Percentiles rank a stretch among this genome's conserved stretches.
phyloP scores from a whole-genome alignment of 2,797 vertebrate genomes.

The Lepus oiostolus region DNA sequence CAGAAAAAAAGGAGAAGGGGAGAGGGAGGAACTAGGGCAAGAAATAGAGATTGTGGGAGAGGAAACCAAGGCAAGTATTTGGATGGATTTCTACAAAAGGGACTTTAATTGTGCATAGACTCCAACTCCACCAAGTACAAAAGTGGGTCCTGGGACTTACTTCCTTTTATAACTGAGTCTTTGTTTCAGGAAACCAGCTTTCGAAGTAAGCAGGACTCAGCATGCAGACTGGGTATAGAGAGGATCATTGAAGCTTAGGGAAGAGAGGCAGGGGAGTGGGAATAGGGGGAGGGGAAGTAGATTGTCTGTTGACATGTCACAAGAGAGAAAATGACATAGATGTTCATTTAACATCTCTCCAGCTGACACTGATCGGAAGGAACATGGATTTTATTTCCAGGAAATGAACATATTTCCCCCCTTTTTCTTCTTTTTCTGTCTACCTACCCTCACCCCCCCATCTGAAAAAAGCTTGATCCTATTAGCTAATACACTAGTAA shows the following conservation, averaged over 20 bases:
- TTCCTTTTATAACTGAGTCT: slow-evolving; percentile 60
- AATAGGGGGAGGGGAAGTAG: slow-evolving; percentile 42
- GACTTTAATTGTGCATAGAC: slow-evolving; percentile 58
- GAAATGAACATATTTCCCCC: slow-evolving; percentile 53
- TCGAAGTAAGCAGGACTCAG: slow-evolving; percentile 65
- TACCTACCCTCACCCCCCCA: background rate
- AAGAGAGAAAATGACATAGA: slow-evolving; percentile 78
- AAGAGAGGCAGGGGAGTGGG: background rate
- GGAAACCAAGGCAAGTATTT: slow-evolving; percentile 71
- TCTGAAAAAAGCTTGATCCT: slow-evolving; percentile 68
- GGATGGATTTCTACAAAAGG: slow-evolving; percentile 68
- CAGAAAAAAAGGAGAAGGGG: slow-evolving; percentile 47
- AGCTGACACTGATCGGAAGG: slow-evolving; percentile 58
- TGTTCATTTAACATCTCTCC: slow-evolving; percentile 69
- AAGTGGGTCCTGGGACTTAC: slow-evolving; percentile 36
- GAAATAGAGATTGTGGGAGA: slow-evolving; percentile 74
- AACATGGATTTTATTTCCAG: slow-evolving; percentile 75
- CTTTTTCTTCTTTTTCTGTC: slow-evolving; percentile 11
- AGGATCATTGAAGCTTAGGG: slow-evolving; percentile 46
- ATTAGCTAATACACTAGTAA: slow-evolving; percentile 68
- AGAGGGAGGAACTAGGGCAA: slow-evolving; percentile 70
- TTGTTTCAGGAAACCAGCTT: slow-evolving; percentile 81
- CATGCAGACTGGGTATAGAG: slow-evolving; percentile 44
- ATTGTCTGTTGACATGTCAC: slow-evolving; percentile 73
- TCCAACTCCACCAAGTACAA: slow-evolving; percentile 59